Percentiles rank a stretch among this genome's conserved stretches.
phyloP scores from a whole-genome alignment of 2,888 invertebrate species.

The Machimus rusticus region DNA sequence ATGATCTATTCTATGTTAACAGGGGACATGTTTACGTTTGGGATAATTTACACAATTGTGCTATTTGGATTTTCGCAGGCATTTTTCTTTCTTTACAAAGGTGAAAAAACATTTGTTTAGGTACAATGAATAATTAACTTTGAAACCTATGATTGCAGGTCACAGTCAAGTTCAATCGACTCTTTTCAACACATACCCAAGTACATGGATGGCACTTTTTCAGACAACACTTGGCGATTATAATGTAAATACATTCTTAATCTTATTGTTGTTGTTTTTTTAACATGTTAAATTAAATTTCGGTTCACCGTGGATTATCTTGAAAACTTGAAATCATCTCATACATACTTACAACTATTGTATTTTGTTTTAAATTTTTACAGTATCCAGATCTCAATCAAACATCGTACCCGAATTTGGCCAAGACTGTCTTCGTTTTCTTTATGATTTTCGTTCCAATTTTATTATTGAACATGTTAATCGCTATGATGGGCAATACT shows the following conservation, averaged over 20 bases:
- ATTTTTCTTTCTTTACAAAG: slow-evolving; percentile 93
- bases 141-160: slow-evolving; percentile 62
- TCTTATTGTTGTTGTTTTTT: background rate
- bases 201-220: slow-evolving; percentile 97
- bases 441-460: slow-evolving; percentile 99
- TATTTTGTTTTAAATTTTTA: slow-evolving; percentile 53
- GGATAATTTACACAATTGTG: slow-evolving; percentile 94
- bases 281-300: background rate
- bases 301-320: background rate
- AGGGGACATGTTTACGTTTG: slow-evolving; percentile 98
- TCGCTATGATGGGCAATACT: slow-evolving; percentile 99
- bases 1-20: slow-evolving; percentile 99
- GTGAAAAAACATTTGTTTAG: slow-evolving; percentile 53
- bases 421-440: slow-evolving; percentile 94
- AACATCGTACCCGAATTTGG: slow-evolving; percentile 89
- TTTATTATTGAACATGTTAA: slow-evolving; percentile 92
- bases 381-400: slow-evolving; percentile 92
- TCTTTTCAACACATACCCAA: slow-evolving; percentile 83
- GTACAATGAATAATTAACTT: background rate
- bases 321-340: background rate
- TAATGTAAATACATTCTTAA: slow-evolving; percentile 87
- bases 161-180: slow-evolving; percentile 83
- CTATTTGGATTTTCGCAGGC: slow-evolving; percentile 96
- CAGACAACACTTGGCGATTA: slow-evolving; percentile 98
- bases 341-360: background rate